A percentile compares a stretch with the other conserved stretches of the same genome.
Evolutionary conservation across 2,113 vertebrate species (phyloP).

Genomic region (Ptilonorhynchus violaceus): DNA sequence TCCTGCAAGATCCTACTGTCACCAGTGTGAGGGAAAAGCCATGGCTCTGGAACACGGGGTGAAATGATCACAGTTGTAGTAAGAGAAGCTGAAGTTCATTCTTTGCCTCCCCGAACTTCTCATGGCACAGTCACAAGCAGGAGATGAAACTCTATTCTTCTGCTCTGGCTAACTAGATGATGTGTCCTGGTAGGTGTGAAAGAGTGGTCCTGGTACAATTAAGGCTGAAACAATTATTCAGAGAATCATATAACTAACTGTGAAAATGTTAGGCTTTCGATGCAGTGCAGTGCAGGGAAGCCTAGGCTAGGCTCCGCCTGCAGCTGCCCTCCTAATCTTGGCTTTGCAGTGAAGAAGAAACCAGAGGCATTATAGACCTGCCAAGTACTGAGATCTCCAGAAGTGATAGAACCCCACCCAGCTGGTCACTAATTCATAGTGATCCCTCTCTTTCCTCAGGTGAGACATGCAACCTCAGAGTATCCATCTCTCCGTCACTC

Average conservation of each 20-base stretch:
- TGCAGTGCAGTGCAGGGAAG: background rate
- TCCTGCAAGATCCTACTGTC: background rate
- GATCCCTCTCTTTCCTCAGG: background rate
- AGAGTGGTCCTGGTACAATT: accelerated
- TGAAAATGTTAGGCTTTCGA: background rate
- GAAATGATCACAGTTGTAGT: background rate
- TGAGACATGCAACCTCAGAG: too few relatives aligned
- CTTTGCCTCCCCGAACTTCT: background rate
- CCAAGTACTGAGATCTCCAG: background rate
- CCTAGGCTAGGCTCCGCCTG: background rate
- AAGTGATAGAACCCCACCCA: background rate
- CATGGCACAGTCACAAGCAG: background rate
- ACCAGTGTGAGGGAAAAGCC: background rate
- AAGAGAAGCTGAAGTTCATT: background rate
- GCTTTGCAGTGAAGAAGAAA: background rate
- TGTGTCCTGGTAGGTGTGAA: background rate
- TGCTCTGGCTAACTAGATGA: background rate
- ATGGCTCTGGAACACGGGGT: background rate
- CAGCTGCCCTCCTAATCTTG: background rate
- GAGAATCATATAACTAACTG: background rate
- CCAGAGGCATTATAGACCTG: background rate
- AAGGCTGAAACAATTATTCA: background rate
- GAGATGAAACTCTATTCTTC: background rate
- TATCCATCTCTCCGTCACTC: background rate
- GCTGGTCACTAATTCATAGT: accelerated